Conservation (phyloP, 2,797 vertebrate species). For the Sciaenops ocellatus region DNA sequence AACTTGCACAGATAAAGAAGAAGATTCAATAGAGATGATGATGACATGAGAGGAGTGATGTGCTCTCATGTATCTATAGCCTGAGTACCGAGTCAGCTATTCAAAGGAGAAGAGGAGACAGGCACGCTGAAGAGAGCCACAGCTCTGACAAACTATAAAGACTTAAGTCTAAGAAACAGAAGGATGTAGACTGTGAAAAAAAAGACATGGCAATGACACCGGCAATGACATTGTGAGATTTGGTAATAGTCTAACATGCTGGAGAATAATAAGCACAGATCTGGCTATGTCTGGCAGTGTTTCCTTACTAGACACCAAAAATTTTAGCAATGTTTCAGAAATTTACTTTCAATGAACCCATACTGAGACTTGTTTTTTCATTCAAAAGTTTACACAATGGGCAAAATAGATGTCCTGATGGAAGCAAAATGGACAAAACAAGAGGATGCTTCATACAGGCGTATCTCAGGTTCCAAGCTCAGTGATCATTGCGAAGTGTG, state of each 20-base stretch:
- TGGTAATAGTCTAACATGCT: background rate
- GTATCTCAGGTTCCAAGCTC: background rate
- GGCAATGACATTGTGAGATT: too few species aligned
- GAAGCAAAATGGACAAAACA: background rate
- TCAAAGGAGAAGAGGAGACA: slow-evolving; percentile 33
- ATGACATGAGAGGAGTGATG: slow-evolving; percentile 43
- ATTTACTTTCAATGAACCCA: background rate
- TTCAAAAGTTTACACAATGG: background rate
- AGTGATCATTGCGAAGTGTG: background rate
- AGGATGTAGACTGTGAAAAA: background rate
- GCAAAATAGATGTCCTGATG: background rate
- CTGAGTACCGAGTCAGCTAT: slow-evolving; percentile 37
- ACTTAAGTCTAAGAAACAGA: background rate
- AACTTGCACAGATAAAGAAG: slow-evolving; percentile 33
- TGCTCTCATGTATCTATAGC: slow-evolving; percentile 33
- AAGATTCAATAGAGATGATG: slow-evolving; percentile 39
- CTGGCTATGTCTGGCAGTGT: too few species aligned
- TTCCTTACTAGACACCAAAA: background rate
- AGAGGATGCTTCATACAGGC: background rate
- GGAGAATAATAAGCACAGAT: background rate
- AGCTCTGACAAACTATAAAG: slow-evolving; percentile 1
- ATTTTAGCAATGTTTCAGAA: background rate
- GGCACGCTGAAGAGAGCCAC: slow-evolving; percentile 9
- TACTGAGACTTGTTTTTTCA: background rate
- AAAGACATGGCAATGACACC: background rate